Evolutionary conservation across 2,113 vertebrate genomes (phyloP).

Genomic region (Chaetura pelagica): DNA sequence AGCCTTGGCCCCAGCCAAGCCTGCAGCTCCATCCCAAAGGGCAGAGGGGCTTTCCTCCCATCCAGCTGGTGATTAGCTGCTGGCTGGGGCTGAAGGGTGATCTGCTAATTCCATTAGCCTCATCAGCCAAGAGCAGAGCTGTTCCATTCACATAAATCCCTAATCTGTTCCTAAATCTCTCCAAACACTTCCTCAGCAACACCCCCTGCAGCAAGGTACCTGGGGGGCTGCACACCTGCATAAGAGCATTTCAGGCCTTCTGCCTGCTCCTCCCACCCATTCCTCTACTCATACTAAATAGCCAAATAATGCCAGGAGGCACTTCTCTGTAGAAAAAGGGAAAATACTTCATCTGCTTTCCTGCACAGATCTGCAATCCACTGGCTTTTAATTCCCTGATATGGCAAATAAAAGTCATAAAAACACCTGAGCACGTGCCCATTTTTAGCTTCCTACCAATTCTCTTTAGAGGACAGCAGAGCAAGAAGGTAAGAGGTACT

Average conservation of each 20-base stretch:
- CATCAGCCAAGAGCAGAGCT: background rate
- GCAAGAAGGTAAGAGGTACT: background rate
- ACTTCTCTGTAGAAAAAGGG: background rate
- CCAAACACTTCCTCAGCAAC: background rate
- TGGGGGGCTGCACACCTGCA: background rate
- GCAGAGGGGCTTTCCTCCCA: background rate
- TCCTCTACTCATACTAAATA: background rate
- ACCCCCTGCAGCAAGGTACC: background rate
- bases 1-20: background rate
- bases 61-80: background rate
- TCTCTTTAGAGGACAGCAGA: background rate
- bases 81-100: background rate
- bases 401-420: background rate
- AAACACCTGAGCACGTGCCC: background rate
- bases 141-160: background rate
- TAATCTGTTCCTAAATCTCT: background rate
- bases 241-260: background rate
- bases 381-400: background rate
- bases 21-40: background rate
- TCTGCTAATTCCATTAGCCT: background rate
- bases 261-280: fast-evolving
- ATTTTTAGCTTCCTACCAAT: background rate
- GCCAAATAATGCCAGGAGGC: background rate
- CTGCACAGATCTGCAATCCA: background rate
- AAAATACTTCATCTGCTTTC: background rate